Conservation (phyloP, 2,797 vertebrate genomes). For the Tokudaia muenninki region DNA sequence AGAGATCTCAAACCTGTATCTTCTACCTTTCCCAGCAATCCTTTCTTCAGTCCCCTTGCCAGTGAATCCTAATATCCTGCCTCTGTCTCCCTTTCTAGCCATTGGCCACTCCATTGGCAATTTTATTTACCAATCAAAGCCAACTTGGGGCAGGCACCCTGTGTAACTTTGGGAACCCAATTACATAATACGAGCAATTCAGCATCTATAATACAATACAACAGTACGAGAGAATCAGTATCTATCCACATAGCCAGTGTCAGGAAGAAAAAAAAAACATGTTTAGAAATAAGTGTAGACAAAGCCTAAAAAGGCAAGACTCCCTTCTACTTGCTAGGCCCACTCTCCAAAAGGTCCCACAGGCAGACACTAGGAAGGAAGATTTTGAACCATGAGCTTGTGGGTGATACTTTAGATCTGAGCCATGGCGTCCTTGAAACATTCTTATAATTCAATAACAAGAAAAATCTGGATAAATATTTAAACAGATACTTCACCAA, state of each 20-base stretch:
- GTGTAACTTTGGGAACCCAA: neutral
- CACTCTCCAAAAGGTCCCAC: neutral
- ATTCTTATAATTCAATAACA: conserved; percentile 48
- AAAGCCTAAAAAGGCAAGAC: neutral
- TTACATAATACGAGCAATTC: neutral
- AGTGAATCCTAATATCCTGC: neutral
- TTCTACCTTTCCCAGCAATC: neutral
- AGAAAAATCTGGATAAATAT: conserved; percentile 39
- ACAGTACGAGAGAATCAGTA: neutral
- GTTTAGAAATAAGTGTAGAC: neutral
- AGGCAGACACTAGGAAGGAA: neutral
- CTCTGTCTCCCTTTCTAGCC: neutral
- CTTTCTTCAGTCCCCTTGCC: neutral
- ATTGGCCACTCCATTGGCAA: neutral
- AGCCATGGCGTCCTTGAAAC: neutral
- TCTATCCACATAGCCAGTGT: neutral
- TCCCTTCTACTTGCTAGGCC: neutral
- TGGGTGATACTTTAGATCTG: neutral
- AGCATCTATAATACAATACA: neutral
- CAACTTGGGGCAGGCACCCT: neutral
- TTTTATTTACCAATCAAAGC: neutral
- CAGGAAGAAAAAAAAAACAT: neutral
- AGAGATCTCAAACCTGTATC: neutral
- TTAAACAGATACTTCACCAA: conserved; percentile 52
- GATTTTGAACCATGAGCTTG: neutral